phyloP scores from a whole-genome alignment of 2,888 invertebrate genomes.

The Ophioninae sp. region DNA sequence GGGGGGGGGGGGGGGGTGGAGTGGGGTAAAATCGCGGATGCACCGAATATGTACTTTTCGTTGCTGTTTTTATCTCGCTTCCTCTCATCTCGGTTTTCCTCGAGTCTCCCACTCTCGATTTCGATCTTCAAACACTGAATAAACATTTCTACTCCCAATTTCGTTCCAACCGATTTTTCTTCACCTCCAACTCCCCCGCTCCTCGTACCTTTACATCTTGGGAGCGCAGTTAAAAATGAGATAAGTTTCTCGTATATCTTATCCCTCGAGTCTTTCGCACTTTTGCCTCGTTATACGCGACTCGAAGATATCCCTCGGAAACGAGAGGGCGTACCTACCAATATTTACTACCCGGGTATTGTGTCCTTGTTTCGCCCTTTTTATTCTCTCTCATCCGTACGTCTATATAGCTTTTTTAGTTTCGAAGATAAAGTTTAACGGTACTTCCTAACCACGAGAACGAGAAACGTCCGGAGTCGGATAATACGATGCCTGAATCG shows the following conservation, averaged over 20 bases:
- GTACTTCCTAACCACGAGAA: background rate
- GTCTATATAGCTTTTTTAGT: background rate
- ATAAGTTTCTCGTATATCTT: background rate
- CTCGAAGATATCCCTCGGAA: background rate
- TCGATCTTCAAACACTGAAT: background rate
- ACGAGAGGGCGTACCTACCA: background rate
- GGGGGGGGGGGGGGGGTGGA: too few relatives aligned
- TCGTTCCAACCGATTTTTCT: too few relatives aligned
- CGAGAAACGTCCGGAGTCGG: too few relatives aligned
- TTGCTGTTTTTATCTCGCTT: constrained; percentile 8
- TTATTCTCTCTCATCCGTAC: background rate
- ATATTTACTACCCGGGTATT: too few relatives aligned
- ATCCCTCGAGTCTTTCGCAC: background rate
- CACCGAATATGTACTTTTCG: constrained; percentile 8
- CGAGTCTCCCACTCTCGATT: background rate
- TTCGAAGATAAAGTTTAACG: background rate
- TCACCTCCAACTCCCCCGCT: background rate
- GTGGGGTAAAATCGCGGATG: too few relatives aligned
- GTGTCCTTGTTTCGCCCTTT: too few relatives aligned
- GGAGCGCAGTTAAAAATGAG: background rate
- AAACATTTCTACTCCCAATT: background rate
- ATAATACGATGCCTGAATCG: background rate
- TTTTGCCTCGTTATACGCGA: background rate
- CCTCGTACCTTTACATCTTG: background rate
- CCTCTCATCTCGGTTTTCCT: background rate